Percentiles rank a stretch among this genome's conserved stretches.
Conservation (phyloP, 2,797 vertebrate genomes). For the Eidolon dupreanum region DNA sequence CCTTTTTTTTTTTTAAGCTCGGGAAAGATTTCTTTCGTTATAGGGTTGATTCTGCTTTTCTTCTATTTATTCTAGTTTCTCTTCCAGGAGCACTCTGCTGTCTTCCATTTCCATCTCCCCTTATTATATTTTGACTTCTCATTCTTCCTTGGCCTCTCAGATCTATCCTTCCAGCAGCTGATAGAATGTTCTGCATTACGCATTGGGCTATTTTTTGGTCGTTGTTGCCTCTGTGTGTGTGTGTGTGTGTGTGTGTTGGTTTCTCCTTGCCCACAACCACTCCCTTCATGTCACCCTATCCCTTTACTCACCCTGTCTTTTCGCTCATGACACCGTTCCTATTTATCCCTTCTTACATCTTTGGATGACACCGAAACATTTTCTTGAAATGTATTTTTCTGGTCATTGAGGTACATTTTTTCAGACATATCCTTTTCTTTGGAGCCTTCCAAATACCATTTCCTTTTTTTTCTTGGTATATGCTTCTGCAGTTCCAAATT, state of each 20-base stretch:
- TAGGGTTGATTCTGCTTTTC: background rate
- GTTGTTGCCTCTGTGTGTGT: too few species aligned
- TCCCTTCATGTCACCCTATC: too few species aligned
- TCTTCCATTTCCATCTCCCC: background rate
- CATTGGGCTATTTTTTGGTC: background rate
- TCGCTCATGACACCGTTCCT: background rate
- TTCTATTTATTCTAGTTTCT: background rate
- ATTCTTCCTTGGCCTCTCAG: background rate
- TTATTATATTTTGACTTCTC: background rate
- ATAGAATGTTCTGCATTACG: background rate
- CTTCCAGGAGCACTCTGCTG: background rate
- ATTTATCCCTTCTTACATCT: background rate
- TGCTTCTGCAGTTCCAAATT: background rate
- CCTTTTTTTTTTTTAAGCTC: background rate
- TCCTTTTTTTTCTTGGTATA: background rate
- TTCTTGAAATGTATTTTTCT: background rate
- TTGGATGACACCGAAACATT: background rate
- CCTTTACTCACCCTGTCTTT: background rate
- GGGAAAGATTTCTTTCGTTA: background rate
- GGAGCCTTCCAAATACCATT: background rate
- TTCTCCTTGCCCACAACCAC: fast-evolving
- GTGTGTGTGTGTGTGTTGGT: background rate
- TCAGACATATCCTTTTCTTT: background rate
- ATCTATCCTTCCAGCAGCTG: background rate
- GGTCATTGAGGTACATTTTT: background rate